Percentiles rank a stretch among this genome's conserved stretches.
Conservation (phyloP, 2,797 vertebrate genomes). For the Silurus lanzhouensis region DNA sequence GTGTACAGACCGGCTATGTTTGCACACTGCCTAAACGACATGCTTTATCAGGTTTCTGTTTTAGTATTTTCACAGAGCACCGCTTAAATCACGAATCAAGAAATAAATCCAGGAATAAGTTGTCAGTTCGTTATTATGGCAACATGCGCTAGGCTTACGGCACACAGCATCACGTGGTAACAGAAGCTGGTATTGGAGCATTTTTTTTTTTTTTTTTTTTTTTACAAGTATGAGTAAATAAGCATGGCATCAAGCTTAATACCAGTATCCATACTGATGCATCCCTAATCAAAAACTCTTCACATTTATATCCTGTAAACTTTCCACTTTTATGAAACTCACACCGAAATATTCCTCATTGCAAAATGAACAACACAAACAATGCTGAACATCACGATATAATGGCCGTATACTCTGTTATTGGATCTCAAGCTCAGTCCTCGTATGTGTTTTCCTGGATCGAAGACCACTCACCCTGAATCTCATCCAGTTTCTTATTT, state of each 20-base stretch:
- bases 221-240: not conserved
- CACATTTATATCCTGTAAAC: constrained; percentile 41
- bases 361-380: constrained; percentile 11
- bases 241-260: not conserved
- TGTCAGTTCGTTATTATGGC: too few relatives aligned
- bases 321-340: constrained; percentile 32
- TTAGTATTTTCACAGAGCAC: not conserved
- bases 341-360: constrained; percentile 28
- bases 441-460: constrained; percentile 17
- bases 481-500: not conserved
- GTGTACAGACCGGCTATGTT: not conserved
- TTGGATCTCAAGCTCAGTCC: constrained; percentile 2
- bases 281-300: constrained; percentile 9
- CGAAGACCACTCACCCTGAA: not conserved
- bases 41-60: not conserved
- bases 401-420: constrained; percentile 3
- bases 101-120: not conserved
- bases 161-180: not conserved
- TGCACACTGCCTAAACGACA: too few relatives aligned
- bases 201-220: not conserved
- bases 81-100: not conserved
- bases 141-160: not conserved
- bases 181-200: not conserved
- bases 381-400: constrained; percentile 8
- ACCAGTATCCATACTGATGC: not conserved